These are phyloP conservation scores for Philhelius pedissequus DNA, from an alignment of 2,888 invertebrate genomes.

Conservation along the genomic window DNA sequence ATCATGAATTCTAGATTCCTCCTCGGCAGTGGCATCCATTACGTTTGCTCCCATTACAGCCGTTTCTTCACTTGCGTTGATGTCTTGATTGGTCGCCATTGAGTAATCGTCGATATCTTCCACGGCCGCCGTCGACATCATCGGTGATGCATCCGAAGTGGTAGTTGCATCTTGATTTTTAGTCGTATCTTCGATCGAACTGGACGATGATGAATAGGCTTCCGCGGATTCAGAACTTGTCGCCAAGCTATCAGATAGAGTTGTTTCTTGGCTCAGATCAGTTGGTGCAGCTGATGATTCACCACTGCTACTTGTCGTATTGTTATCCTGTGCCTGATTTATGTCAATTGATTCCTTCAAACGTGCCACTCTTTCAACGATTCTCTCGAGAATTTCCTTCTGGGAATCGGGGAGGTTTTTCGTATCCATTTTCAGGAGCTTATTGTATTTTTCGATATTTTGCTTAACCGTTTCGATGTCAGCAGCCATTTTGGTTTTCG, in stretches of 20 bases:
- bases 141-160: constrained; percentile 15
- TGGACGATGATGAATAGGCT: constrained; percentile 17
- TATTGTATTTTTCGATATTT: constrained; percentile 78
- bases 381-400: constrained; percentile 78
- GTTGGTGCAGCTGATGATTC: constrained; percentile 7
- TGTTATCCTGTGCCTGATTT: constrained; percentile 71
- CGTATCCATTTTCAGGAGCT: constrained; percentile 76
- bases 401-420: constrained; percentile 78
- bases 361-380: constrained; percentile 78
- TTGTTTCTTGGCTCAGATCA: constrained; percentile 47
- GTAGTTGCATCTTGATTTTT: constrained; percentile 45
- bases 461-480: constrained; percentile 78
- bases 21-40: constrained; percentile 32
- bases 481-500: constrained; percentile 75
- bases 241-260: constrained; percentile 28
- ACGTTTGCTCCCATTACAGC: constrained; percentile 61
- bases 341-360: constrained; percentile 77
- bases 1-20: constrained; percentile 24
- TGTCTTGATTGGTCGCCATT: constrained; percentile 52
- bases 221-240: constrained; percentile 23
- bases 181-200: constrained; percentile 31
- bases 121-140: constrained; percentile 36
- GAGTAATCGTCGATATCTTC: constrained; percentile 48
- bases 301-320: constrained; percentile 38
- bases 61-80: constrained; percentile 71